These are phyloP conservation scores for Anagrus nilaparvatae DNA, from an alignment of 1,140 invertebrate species.

Conservation along the genomic window DNA sequence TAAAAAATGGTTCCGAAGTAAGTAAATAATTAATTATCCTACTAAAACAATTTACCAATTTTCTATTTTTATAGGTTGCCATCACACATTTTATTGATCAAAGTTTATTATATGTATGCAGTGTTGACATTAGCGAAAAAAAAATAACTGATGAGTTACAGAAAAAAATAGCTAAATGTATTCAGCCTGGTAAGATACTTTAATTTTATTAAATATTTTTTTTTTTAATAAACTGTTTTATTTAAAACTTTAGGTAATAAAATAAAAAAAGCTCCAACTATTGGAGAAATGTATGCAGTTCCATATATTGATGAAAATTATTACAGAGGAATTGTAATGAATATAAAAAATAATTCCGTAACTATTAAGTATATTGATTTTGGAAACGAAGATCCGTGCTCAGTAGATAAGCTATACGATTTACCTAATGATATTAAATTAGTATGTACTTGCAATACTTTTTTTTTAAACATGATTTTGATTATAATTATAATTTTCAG, in stretches of 20 bases:
- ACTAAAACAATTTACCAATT: neutral
- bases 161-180: conserved; percentile 26
- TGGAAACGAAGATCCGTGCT: conserved; percentile 25
- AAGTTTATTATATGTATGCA: conserved; percentile 21
- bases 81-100: conserved; percentile 11
- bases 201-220: no score
- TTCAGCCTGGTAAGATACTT: conserved; percentile 19
- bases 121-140: conserved; percentile 16
- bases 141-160: conserved; percentile 22
- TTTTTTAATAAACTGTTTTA: conserved; percentile 3
- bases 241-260: conserved; percentile 2
- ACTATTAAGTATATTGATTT: conserved; percentile 31
- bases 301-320: conserved; percentile 30
- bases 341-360: conserved; percentile 18
- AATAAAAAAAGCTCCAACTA: conserved; percentile 20
- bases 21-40: no score
- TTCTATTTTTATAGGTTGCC: conserved; percentile 5
- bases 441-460: no score
- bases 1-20: no score
- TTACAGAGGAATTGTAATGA: conserved; percentile 31
- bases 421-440: conserved; percentile 25
- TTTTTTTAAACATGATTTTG: no score
- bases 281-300: conserved; percentile 29
- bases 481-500: no score
- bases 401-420: conserved; percentile 20